Evolutionary conservation across 2,113 vertebrate genomes (phyloP).

Genomic region (Athene cunicularia): DNA sequence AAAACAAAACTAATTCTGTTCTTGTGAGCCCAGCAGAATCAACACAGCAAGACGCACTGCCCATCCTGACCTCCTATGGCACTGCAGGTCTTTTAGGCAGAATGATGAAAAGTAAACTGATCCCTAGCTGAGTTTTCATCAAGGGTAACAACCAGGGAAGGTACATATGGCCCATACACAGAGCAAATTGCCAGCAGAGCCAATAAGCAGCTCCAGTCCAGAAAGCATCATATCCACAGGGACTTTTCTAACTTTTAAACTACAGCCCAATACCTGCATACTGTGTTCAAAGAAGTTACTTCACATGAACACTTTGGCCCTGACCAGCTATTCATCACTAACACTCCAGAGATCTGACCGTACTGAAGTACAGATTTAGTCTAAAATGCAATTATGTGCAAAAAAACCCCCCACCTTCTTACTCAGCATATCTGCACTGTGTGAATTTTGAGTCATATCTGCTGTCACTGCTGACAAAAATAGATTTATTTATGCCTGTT

Average conservation of each 20-base stretch:
- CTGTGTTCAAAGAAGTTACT: neutral
- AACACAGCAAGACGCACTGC: neutral
- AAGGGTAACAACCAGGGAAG: slow-evolving; percentile 5
- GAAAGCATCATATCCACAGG: slow-evolving; percentile 1
- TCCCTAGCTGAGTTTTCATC: slow-evolving; percentile 9
- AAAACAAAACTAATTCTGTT: neutral
- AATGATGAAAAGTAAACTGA: neutral
- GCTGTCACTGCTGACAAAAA: neutral
- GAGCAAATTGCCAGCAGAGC: neutral
- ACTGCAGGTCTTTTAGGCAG: neutral
- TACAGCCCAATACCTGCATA: neutral
- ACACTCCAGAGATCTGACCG: neutral
- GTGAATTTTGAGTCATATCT: slow-evolving; percentile 60
- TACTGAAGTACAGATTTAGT: neutral
- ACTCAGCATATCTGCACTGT: slow-evolving; percentile 57
- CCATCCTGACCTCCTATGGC: neutral
- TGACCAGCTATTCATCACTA: neutral
- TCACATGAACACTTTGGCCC: neutral
- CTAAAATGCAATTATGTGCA: slow-evolving; percentile 20
- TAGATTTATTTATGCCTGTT: slow-evolving; percentile 49
- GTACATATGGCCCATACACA: slow-evolving; percentile 37
- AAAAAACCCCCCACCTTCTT: neutral
- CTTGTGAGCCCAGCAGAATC: neutral
- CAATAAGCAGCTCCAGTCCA: neutral
- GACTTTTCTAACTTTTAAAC: neutral